Evolutionary conservation across 1,140 invertebrate species (phyloP).

Genomic region (Macrostomum lignano): DNA sequence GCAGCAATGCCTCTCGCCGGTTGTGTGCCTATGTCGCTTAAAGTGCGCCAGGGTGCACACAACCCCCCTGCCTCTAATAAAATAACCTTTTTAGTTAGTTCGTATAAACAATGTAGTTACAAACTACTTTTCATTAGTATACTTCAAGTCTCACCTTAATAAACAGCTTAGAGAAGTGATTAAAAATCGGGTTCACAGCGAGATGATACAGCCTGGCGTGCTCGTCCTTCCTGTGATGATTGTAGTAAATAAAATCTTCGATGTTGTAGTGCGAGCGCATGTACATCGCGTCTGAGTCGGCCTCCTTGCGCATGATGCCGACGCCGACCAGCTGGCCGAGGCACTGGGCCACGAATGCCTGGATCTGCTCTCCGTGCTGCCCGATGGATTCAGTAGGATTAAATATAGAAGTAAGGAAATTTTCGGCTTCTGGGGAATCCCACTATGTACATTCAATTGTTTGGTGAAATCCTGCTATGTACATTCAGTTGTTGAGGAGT

Average conservation of each 20-base stretch:
- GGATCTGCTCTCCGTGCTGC: slow-evolving; percentile 22
- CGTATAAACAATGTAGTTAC: slow-evolving; percentile 1
- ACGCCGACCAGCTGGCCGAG: slow-evolving; percentile 21
- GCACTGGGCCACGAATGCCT: slow-evolving; percentile 27
- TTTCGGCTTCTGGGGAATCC: too few relatives aligned
- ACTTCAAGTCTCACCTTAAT: slow-evolving; percentile 20
- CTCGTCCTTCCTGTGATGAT: slow-evolving; percentile 24
- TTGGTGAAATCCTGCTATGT: too few relatives aligned
- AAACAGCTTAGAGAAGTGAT: slow-evolving; percentile 32
- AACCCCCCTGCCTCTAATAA: too few relatives aligned
- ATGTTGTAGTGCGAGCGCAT: slow-evolving; percentile 31
- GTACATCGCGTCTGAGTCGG: slow-evolving; percentile 18
- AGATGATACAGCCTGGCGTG: slow-evolving; percentile 31
- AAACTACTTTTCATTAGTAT: neutral
- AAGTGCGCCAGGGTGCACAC: too few relatives aligned
- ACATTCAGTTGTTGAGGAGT: too few relatives aligned
- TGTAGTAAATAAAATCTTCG: slow-evolving; percentile 30
- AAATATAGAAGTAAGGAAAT: too few relatives aligned
- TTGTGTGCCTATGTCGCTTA: too few relatives aligned
- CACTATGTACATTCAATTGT: too few relatives aligned
- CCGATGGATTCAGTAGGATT: too few relatives aligned
- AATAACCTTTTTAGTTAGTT: too few relatives aligned
- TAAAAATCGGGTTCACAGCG: slow-evolving; percentile 33
- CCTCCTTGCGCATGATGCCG: slow-evolving; percentile 25
- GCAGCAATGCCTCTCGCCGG: too few relatives aligned